phyloP scores from a whole-genome alignment of 2,113 vertebrate genomes.

The Erpornis zantholeuca region DNA sequence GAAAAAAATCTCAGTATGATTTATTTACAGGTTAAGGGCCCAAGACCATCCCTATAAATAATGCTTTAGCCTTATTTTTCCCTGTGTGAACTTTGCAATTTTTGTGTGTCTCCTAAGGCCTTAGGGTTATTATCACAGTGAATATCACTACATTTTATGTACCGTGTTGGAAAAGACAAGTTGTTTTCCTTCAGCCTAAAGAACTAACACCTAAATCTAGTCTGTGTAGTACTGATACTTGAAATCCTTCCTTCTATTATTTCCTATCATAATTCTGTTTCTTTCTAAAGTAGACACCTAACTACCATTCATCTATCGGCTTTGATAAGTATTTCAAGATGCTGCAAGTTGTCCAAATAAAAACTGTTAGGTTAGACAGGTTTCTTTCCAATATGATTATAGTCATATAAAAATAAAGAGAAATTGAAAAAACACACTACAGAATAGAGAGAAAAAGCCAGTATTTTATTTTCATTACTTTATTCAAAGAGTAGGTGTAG shows the following conservation, averaged over 20 bases:
- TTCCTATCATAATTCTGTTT: background rate
- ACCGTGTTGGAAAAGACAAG: background rate
- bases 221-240: background rate
- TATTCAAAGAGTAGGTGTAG: background rate
- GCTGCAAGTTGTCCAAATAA: background rate
- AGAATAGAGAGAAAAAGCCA: rapidly evolving
- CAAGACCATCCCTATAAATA: constrained; percentile 27
- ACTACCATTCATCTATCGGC: background rate
- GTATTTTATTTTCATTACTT: background rate
- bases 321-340: background rate
- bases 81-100: background rate
- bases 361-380: background rate
- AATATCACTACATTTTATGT: background rate
- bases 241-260: background rate
- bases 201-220: background rate
- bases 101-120: background rate
- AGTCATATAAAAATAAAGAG: background rate
- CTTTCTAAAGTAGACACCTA: background rate
- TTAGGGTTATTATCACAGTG: background rate
- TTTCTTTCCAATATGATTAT: background rate
- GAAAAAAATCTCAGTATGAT: constrained; percentile 28
- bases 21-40: constrained; percentile 54
- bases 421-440: rapidly evolving
- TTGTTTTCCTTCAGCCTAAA: background rate
- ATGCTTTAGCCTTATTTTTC: constrained; percentile 30